Percentiles rank a stretch among this genome's conserved stretches.
These are phyloP conservation scores for Zeugodacus cucurbitae DNA, from an alignment of 1,140 invertebrate genomes.

Conservation along the genomic window DNA sequence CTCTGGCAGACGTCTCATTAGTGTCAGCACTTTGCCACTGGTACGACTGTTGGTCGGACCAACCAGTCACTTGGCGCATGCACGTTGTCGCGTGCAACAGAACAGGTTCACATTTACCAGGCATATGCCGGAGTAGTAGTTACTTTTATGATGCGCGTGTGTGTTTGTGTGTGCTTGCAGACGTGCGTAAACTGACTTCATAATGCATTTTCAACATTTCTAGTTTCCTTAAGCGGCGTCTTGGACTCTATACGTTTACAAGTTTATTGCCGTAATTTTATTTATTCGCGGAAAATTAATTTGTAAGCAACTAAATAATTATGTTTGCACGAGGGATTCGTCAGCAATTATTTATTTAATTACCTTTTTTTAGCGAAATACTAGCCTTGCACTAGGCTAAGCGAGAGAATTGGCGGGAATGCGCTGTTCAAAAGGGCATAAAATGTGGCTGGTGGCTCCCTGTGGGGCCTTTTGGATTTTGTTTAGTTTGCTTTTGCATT, in stretches of 20 bases:
- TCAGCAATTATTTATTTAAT: slow-evolving; percentile 17
- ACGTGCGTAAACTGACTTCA: slow-evolving; percentile 1
- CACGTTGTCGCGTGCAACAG: slow-evolving; percentile 26
- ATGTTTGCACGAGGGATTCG: slow-evolving; percentile 18
- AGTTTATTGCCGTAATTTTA: slow-evolving; percentile 10
- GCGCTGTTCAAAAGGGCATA: not conserved
- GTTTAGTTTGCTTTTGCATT: no score
- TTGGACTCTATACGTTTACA: not conserved
- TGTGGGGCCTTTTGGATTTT: no score
- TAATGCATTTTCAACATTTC: not conserved
- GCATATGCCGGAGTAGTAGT: not conserved
- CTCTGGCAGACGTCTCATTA: slow-evolving; percentile 31
- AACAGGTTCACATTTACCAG: not conserved
- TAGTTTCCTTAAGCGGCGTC: not conserved
- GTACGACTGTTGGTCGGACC: not conserved
- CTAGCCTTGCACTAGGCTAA: not conserved
- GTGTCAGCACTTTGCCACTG: slow-evolving; percentile 30
- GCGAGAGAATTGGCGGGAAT: not conserved
- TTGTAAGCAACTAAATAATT: slow-evolving; percentile 31
- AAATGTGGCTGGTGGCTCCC: not conserved
- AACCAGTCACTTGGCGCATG: not conserved
- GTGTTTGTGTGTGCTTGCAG: not conserved
- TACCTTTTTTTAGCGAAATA: not conserved
- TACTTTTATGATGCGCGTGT: not conserved
- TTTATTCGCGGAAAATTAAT: slow-evolving; percentile 11